phyloP scores from a whole-genome alignment of 2,797 vertebrate genomes.

The Corythornis leucogaster region DNA sequence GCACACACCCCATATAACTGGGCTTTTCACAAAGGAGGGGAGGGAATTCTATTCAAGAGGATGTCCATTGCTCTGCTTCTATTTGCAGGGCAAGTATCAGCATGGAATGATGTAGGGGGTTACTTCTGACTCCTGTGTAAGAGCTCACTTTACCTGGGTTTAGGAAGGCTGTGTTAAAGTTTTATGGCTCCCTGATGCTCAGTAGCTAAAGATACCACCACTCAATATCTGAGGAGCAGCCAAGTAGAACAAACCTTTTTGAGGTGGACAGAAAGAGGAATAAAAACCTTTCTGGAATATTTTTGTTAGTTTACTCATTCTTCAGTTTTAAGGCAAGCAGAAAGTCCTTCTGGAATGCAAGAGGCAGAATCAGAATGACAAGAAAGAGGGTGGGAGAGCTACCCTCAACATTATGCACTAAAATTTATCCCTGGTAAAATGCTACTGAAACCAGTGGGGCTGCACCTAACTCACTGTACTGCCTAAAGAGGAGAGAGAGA shows the following conservation, averaged over 20 bases:
- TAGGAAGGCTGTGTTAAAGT: not conserved
- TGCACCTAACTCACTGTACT: not conserved
- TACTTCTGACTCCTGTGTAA: not conserved
- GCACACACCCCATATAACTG: not conserved
- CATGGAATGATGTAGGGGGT: not conserved
- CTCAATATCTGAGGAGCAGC: not conserved
- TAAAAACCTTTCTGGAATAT: not conserved
- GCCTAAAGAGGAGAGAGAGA: not conserved
- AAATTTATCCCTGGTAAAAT: not conserved
- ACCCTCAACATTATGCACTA: not conserved
- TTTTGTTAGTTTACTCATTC: slow-evolving; percentile 13
- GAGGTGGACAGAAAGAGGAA: slow-evolving; percentile 3
- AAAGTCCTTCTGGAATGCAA: slow-evolving; percentile 42
- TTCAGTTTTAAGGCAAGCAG: slow-evolving; percentile 52
- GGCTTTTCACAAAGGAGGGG: not conserved
- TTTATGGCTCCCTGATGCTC: not conserved
- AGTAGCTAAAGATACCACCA: not conserved
- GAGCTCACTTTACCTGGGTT: not conserved
- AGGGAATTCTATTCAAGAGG: not conserved
- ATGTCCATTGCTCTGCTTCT: not conserved
- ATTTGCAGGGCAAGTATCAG: not conserved
- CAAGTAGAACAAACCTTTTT: slow-evolving; percentile 5
- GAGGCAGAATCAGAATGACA: slow-evolving; percentile 1
- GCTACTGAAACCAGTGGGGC: not conserved
- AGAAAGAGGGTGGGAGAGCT: not conserved